Evolutionary conservation across 2,888 invertebrate genomes (phyloP).

Genomic region (Heliconius ismenius): DNA sequence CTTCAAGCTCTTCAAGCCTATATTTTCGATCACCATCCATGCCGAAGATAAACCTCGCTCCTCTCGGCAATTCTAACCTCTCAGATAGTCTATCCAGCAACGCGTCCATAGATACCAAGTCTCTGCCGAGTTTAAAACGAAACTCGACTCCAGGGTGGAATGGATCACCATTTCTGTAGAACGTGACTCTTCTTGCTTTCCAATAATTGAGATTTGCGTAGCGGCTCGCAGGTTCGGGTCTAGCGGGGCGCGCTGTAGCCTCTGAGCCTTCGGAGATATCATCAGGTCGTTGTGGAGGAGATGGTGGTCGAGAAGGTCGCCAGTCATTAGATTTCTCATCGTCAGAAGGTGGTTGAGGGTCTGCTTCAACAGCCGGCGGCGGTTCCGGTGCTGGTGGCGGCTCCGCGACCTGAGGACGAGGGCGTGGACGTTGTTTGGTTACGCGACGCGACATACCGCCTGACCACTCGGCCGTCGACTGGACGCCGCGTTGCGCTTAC

Average conservation of each 20-base stretch:
- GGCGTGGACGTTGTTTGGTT: slow-evolving; percentile 67
- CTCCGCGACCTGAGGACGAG: slow-evolving; percentile 74
- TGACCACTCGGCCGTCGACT: slow-evolving; percentile 67
- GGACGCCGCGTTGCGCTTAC: slow-evolving; percentile 63
- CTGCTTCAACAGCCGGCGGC: slow-evolving; percentile 68
- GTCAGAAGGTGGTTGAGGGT: slow-evolving; percentile 70
- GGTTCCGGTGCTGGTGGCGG: slow-evolving; percentile 70
- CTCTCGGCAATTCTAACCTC: slow-evolving; percentile 92
- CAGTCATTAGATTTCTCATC: slow-evolving; percentile 81
- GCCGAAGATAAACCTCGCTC: slow-evolving; percentile 94
- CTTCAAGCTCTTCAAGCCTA: slow-evolving; percentile 91
- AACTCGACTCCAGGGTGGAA: slow-evolving; percentile 95
- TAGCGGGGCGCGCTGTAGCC: slow-evolving; percentile 82
- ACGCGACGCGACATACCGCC: slow-evolving; percentile 75
- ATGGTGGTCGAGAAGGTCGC: slow-evolving; percentile 70
- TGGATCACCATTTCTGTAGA: slow-evolving; percentile 96
- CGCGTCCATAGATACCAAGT: slow-evolving; percentile 92
- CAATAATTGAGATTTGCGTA: slow-evolving; percentile 93
- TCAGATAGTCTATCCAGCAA: slow-evolving; percentile 93
- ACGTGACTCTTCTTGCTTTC: slow-evolving; percentile 92
- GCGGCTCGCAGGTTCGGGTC: slow-evolving; percentile 81
- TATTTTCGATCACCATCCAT: slow-evolving; percentile 94
- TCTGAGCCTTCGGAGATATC: slow-evolving; percentile 77
- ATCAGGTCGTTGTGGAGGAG: slow-evolving; percentile 72
- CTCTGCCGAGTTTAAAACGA: slow-evolving; percentile 92